Percentiles rank a stretch among this genome's conserved stretches.
phyloP scores from a whole-genome alignment of 2,888 invertebrate species.

The Eubasilissa splendida region DNA sequence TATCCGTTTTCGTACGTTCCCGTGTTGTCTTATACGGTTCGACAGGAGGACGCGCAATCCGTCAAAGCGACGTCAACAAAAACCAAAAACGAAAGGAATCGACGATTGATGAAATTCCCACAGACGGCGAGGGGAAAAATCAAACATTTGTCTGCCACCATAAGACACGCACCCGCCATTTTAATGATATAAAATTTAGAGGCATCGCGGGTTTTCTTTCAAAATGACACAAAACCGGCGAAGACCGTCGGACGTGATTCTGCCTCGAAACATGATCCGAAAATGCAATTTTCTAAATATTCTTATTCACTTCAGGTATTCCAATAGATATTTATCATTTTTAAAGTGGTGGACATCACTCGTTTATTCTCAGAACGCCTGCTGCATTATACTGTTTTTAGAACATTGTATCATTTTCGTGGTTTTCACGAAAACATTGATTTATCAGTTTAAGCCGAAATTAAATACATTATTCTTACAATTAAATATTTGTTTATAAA shows the following conservation, averaged over 20 bases:
- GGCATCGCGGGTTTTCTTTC: background rate
- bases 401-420: too few relatives aligned
- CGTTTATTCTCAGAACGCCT: too few relatives aligned
- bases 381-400: too few relatives aligned
- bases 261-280: background rate
- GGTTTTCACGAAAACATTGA: too few relatives aligned
- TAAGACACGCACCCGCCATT: conserved; percentile 11
- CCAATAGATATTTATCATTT: too few relatives aligned
- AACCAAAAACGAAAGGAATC: background rate
- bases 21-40: conserved; percentile 4
- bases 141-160: conserved; percentile 6
- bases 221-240: conserved; percentile 4
- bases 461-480: too few relatives aligned
- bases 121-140: background rate
- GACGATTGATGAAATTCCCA: conserved; percentile 3
- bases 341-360: too few relatives aligned
- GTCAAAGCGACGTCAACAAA: background rate
- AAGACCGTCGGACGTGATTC: background rate
- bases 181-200: conserved; percentile 20
- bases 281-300: background rate
- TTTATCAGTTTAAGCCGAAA: too few relatives aligned
- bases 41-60: conserved; percentile 10
- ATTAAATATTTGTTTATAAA: too few relatives aligned
- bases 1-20: background rate
- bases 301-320: too few relatives aligned